phyloP scores from a whole-genome alignment of 2,113 vertebrate species.

The Dromas ardeola region DNA sequence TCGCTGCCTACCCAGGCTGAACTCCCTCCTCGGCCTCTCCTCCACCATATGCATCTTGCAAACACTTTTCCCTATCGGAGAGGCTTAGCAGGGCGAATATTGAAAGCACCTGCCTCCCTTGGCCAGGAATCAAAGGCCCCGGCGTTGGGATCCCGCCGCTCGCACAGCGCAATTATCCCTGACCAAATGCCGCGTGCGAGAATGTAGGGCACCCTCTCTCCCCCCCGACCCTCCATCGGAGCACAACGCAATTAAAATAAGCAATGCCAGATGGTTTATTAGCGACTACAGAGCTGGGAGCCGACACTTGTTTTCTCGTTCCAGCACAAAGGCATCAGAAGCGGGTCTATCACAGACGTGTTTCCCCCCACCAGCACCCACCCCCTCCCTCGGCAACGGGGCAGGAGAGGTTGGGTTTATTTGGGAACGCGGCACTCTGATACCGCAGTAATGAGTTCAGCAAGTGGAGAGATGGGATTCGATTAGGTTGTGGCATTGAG shows the following conservation, averaged over 20 bases:
- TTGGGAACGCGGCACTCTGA: background rate
- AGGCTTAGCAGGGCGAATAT: background rate
- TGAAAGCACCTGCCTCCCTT: constrained; percentile 15
- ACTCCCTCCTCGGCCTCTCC: background rate
- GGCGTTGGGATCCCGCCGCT: background rate
- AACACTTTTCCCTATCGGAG: background rate
- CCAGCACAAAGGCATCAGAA: background rate
- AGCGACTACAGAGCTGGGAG: background rate
- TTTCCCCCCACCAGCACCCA: background rate
- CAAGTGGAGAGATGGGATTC: fast-evolving
- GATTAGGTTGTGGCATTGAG: background rate
- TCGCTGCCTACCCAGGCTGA: background rate
- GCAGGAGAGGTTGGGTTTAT: background rate
- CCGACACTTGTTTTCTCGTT: background rate
- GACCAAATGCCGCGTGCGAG: background rate
- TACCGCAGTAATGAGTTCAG: background rate
- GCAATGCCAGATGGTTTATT: constrained; percentile 25
- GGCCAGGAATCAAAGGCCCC: background rate
- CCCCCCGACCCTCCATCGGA: background rate
- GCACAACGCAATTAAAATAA: background rate
- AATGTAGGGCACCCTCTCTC: constrained; percentile 11
- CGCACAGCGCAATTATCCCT: background rate
- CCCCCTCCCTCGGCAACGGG: fast-evolving
- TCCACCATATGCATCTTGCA: background rate
- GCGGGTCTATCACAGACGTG: fast-evolving